Percentiles rank a stretch among this genome's conserved stretches.
These are phyloP conservation scores for Microcebus jonahi DNA, from an alignment of 2,113 vertebrate genomes.

Conservation along the genomic window DNA sequence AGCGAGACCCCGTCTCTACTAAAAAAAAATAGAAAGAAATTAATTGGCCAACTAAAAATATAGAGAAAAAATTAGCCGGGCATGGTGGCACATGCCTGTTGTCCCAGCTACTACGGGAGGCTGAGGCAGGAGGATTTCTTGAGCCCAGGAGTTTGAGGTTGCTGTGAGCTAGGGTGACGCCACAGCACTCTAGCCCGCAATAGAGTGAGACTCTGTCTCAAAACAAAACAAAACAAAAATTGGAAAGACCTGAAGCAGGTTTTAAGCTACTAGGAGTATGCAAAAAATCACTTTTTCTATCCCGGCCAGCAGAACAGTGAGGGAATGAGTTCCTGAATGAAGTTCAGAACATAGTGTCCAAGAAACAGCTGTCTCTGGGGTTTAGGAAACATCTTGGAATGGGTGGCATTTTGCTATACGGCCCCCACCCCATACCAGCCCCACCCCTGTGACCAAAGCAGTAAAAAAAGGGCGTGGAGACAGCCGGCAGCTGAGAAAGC, in stretches of 20 bases:
- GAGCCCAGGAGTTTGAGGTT: no score
- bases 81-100: no score
- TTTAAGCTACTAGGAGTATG: slow-evolving; percentile 41
- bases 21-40: no score
- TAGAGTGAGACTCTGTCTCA: no score
- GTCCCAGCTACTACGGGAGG: no score
- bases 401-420: background rate
- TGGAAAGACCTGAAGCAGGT: slow-evolving; percentile 38
- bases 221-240: background rate
- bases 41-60: no score
- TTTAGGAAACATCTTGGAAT: background rate
- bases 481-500: background rate
- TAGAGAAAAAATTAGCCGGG: no score
- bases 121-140: no score
- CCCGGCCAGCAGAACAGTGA: background rate
- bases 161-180: no score
- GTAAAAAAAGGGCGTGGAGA: background rate
- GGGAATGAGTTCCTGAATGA: background rate
- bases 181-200: no score
- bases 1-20: no score
- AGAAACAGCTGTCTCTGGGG: background rate
- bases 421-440: background rate
- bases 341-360: slow-evolving; percentile 27
- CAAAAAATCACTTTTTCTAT: slow-evolving; percentile 40
- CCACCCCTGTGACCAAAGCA: background rate